phyloP scores from a whole-genome alignment of 2,888 invertebrate genomes.

The Monochamus alternatus region DNA sequence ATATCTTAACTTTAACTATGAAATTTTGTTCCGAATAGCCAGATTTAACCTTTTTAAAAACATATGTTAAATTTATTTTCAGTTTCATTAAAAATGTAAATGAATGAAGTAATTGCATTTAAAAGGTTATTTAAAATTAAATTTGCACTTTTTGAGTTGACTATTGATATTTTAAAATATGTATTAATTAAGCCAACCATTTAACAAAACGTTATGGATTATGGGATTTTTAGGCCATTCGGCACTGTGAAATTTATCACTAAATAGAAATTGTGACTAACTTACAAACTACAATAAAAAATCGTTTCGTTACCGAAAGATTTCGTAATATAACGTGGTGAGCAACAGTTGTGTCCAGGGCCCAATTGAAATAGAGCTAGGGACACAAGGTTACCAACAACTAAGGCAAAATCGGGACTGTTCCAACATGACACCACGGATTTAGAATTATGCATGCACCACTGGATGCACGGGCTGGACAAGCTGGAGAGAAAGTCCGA shows the following conservation, averaged over 20 bases:
- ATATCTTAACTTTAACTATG: no score
- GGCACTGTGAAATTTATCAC: slow-evolving; percentile 63
- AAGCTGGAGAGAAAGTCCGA: slow-evolving; percentile 17
- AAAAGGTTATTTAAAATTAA: no score
- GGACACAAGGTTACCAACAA: slow-evolving; percentile 63
- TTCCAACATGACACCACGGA: slow-evolving; percentile 64
- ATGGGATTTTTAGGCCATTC: slow-evolving; percentile 56
- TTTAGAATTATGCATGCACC: slow-evolving; percentile 70
- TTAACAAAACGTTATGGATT: slow-evolving; percentile 46
- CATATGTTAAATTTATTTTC: no score
- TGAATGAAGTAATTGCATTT: no score
- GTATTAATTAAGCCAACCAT: slow-evolving; percentile 33
- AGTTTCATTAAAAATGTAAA: no score
- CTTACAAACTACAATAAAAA: slow-evolving; percentile 70
- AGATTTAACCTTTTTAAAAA: no score
- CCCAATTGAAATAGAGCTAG: slow-evolving; percentile 39
- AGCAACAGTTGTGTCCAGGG: slow-evolving; percentile 53
- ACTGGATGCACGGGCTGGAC: slow-evolving; percentile 29
- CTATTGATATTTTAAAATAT: slow-evolving; percentile 28
- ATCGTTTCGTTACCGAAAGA: slow-evolving; percentile 67
- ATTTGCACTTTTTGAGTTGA: no score
- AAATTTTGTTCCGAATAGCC: no score
- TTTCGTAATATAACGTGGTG: slow-evolving; percentile 63
- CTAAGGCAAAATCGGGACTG: slow-evolving; percentile 69
- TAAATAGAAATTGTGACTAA: slow-evolving; percentile 65